Evolutionary conservation across 2,797 vertebrate species (phyloP), one percentile per base, ranked within the genome.

Genomic region (Bradypus variegatus): DNA sequence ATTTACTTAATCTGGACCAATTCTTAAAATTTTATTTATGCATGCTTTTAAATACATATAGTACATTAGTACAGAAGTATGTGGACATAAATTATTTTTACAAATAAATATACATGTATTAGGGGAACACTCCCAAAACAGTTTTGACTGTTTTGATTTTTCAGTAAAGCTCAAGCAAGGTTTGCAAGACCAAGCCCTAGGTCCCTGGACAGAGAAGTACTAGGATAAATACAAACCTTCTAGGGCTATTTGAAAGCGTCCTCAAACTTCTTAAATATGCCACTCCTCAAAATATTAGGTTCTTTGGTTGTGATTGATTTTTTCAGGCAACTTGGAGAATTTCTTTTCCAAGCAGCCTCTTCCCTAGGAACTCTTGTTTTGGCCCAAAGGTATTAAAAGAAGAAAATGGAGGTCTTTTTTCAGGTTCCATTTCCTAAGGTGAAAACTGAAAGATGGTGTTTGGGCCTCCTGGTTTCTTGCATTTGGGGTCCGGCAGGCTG

Each of bases 291-390:
- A 93, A 73, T 77, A 84, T 89, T 80, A 60, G 50, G 64, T 60
- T 55, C 55, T 92, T 72, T 55, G 45, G 38, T 45, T 78, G 64
- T 67, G 64, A 60, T 70, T 78, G 72, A 90, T 70, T 93, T 58
- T 93, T 78, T 91, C 75, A 91, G 76, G 45, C 69, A 90, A 88
- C 86, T 87, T 78, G 50, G 36, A 78, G 60, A 91, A 89, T 86
- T 86, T 92, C 41, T 84, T 94, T 95, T 80, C 91, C 70, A 86
- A 58, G 33, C 27, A 88, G 62, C 3, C 62, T 55, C 55, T 67
- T 48, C 84, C 45, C 65, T 2, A 13, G 81, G 64, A 16, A 25
- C 75, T 75, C 83, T 94, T 72, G 50, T 65, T 77, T 76, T 8
- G 33, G 75, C 65, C 72, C 19, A 73, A 73, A 50, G 38, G 5